phyloP scores from a whole-genome alignment of 2,797 vertebrate species.

The Ammospiza maritima region DNA sequence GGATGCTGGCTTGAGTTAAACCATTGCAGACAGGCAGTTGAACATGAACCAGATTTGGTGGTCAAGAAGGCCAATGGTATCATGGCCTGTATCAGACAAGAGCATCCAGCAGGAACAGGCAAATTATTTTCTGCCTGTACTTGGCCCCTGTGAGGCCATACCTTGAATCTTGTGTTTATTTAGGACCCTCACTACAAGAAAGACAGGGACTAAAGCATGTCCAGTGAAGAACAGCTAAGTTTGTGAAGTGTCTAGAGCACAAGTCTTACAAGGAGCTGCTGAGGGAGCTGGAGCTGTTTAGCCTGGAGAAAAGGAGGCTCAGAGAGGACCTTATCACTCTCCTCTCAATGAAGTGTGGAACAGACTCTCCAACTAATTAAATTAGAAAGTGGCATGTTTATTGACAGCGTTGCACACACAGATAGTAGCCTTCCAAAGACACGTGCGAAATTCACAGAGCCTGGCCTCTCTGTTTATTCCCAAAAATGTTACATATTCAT shows the following conservation, averaged over 20 bases:
- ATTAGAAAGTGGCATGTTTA: neutral
- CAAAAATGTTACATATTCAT: neutral
- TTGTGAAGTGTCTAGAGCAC: neutral
- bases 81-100: neutral
- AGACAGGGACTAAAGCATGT: fast-evolving
- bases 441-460: neutral
- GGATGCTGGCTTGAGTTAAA: neutral
- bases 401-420: neutral
- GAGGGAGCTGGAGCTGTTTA: neutral
- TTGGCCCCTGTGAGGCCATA: neutral
- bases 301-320: neutral
- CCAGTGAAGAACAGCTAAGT: neutral
- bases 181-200: neutral
- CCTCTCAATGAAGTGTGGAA: neutral
- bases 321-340: neutral
- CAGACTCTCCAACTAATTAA: neutral
- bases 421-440: neutral
- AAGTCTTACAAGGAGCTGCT: neutral
- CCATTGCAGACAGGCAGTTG: neutral
- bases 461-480: neutral
- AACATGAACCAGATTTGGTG: neutral
- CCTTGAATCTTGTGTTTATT: neutral
- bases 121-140: neutral
- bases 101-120: neutral
- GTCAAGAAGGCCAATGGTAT: neutral